Evolutionary conservation across 2,888 invertebrate species (phyloP), one percentile per base, ranked within the genome.

Genomic region (Lissonota sp.): DNA sequence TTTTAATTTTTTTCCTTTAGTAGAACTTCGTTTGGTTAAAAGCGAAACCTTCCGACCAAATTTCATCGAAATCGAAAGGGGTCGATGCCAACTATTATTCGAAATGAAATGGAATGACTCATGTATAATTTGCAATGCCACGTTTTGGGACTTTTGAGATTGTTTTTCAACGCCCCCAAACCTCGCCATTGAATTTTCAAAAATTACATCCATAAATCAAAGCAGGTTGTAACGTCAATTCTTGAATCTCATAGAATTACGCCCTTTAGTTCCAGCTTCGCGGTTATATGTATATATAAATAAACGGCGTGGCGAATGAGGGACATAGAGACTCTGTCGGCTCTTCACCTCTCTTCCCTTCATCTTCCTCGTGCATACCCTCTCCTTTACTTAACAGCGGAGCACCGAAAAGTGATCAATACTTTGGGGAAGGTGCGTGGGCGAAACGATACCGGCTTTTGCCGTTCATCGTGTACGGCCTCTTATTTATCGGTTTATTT

Each of bases 321-420:
- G 16, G 16, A 57, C 10, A 26, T 26, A 57, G 40, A 14, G 62
- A 67, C 53, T 53, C 64, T 58, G 64, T 64, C 57, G 37, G 74
- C 57, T 74, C 69, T 51, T 64, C 64, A 64, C 51, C 57, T 70
- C 74, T 64, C 76, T 66, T 75, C 62, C 55, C 72, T 80, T 72
- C 55, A 63, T 76, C 67, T 69, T 76, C 40, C 46, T 55, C 75
- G 16, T 66, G 55, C 55, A 39, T 7, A 14, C 46, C 6, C 53
- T 57, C 58, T 63, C 70, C 60, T 72, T 72, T 44, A 58, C 60
- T 67, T 62, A 60, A 49, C 42, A 42, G 82, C 85, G 83, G 86
- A 80, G 86, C 85, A 60, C 40, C 86, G 85, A 86, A 87, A 89
- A 90, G 90, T 91, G 90, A 91, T 91, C 91, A 91, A 91, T 91